These are phyloP conservation scores for Polymixis lichenea DNA, from an alignment of 2,888 invertebrate genomes.

Conservation along the genomic window DNA sequence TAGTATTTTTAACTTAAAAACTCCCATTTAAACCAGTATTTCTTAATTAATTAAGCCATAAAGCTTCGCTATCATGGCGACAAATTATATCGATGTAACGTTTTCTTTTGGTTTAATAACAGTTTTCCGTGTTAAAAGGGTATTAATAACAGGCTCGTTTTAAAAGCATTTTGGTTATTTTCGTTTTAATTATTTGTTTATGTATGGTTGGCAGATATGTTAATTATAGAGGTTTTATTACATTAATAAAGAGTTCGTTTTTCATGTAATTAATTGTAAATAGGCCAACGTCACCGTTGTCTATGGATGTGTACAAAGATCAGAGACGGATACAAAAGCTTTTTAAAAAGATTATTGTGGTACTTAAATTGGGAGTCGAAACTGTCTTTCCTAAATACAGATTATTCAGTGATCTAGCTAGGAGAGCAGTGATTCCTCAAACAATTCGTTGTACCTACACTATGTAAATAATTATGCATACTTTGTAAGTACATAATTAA, in stretches of 20 bases:
- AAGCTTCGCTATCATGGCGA: conserved; percentile 44
- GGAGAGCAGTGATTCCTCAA: too few relatives aligned
- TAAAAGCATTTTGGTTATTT: conserved; percentile 49
- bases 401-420: too few relatives aligned
- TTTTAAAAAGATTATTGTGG: too few relatives aligned
- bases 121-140: conserved; percentile 56
- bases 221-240: conserved; percentile 11
- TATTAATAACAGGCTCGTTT: conserved; percentile 64
- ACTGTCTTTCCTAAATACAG: too few relatives aligned
- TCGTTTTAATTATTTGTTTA: conserved; percentile 47
- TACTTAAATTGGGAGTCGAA: too few relatives aligned
- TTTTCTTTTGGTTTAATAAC: conserved; percentile 62
- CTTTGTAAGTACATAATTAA: too few relatives aligned
- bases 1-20: conserved; percentile 28
- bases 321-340: not conserved
- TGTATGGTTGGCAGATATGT: conserved; percentile 30
- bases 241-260: not conserved
- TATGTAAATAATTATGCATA: too few relatives aligned
- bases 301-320: not conserved
- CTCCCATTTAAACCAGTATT: conserved; percentile 8
- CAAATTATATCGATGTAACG: conserved; percentile 58
- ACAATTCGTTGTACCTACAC: too few relatives aligned
- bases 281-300: not conserved
- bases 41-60: conserved; percentile 44
- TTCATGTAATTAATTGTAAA: not conserved